A percentile compares a stretch with the other conserved stretches of the same genome.
phyloP scores from a whole-genome alignment of 2,888 invertebrate species.

The Coenonympha glycerion region DNA sequence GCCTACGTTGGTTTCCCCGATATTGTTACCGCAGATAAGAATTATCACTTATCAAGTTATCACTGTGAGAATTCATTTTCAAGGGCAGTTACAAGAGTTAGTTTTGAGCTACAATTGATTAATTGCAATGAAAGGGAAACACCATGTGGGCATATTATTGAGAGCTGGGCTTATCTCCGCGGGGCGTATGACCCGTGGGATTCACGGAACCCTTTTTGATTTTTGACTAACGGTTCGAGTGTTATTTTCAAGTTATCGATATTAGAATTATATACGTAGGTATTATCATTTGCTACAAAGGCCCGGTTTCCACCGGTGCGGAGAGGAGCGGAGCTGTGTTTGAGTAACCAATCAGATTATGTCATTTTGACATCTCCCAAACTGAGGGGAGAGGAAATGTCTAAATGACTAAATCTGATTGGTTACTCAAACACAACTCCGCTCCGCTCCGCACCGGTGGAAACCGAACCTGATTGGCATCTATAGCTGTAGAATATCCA shows the following conservation, averaged over 20 bases:
- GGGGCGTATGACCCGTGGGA: slow-evolving; percentile 71
- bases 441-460: no score
- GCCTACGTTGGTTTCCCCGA: background rate
- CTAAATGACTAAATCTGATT: no score
- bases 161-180: slow-evolving; percentile 57
- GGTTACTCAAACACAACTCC: no score
- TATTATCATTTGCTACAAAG: no score
- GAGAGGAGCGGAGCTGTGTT: no score
- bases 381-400: no score
- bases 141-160: slow-evolving; percentile 68
- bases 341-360: no score
- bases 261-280: no score
- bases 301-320: no score
- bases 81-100: slow-evolving; percentile 10
- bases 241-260: background rate
- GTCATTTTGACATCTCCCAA: no score
- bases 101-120: slow-evolving; percentile 31
- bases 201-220: slow-evolving; percentile 56
- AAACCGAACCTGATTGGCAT: no score
- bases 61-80: slow-evolving; percentile 15
- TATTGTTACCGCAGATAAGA: slow-evolving; percentile 1
- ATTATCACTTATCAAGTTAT: slow-evolving; percentile 8
- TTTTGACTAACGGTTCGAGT: slow-evolving; percentile 30
- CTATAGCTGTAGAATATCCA: no score
- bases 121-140: slow-evolving; percentile 55